These are phyloP conservation scores for Arenicola marina DNA, from an alignment of 2,888 invertebrate genomes.

Conservation along the genomic window DNA sequence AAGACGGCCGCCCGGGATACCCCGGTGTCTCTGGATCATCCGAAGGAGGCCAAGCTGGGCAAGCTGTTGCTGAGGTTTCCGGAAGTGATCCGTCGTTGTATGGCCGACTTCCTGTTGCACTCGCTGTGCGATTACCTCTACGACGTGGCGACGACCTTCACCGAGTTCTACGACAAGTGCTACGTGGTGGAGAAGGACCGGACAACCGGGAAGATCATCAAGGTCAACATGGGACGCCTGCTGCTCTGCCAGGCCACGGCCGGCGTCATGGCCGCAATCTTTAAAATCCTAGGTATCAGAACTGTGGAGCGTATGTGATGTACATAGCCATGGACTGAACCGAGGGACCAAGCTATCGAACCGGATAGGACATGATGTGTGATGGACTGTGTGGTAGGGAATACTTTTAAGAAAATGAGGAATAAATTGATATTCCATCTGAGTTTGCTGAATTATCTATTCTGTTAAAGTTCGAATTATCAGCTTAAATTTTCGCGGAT, in stretches of 20 bases:
- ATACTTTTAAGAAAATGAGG: too few relatives aligned
- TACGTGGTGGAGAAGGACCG: slow-evolving; percentile 93
- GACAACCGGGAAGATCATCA: slow-evolving; percentile 62
- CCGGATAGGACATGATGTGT: too few relatives aligned
- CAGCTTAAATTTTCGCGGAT: too few relatives aligned
- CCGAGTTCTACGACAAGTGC: slow-evolving; percentile 97
- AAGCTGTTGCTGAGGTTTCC: slow-evolving; percentile 85
- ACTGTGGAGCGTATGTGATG: slow-evolving; percentile 86
- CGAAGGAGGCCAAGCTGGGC: slow-evolving; percentile 92
- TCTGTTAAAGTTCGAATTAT: too few relatives aligned
- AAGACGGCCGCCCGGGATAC: slow-evolving; percentile 68
- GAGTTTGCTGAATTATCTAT: too few relatives aligned
- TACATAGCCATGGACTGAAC: not conserved
- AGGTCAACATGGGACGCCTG: slow-evolving; percentile 81
- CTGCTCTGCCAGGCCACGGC: slow-evolving; percentile 92
- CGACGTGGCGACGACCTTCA: slow-evolving; percentile 88
- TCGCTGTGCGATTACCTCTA: slow-evolving; percentile 93
- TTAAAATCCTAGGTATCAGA: slow-evolving; percentile 87
- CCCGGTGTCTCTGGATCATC: slow-evolving; percentile 76
- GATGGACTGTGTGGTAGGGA: too few relatives aligned
- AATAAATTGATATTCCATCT: too few relatives aligned
- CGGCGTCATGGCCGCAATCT: slow-evolving; percentile 81
- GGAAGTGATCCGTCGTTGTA: slow-evolving; percentile 71
- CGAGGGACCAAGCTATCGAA: too few relatives aligned
- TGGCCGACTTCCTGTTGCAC: slow-evolving; percentile 82